Base-by-base conservation (phyloP, 92 coral and sea anemone species). In the Parazoanthus atlanticus region DNA sequence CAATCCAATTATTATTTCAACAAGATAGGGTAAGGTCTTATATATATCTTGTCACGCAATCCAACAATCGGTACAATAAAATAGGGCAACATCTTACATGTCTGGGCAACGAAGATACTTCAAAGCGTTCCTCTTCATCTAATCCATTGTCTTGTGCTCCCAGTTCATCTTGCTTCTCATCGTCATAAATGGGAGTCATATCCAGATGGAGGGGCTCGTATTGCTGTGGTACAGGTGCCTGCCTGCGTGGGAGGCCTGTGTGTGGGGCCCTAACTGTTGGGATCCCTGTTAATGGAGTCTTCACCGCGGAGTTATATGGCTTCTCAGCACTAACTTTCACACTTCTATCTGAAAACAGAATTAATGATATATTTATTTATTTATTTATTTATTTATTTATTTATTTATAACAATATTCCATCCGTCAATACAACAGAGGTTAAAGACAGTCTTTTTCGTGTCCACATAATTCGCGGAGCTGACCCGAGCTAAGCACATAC, bases 211-310 rank as follows among this genome's bases (percentile, higher is more conserved):
- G 92, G 8, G 98, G 96, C 56, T 92, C 92, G 38, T 85, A 95
- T n/a, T 86, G 77, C n/a, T 95, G 91, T 32, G 99, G 99, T 90
- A 94, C 84, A 23, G 99, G 99, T 30, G 91, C 94, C 49, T 92
- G 90, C 58, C 90, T 93, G 23, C 97, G 88, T 6, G 99, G 99
- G 17, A 87, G 40, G 80, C 86, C 88, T 32, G 93, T 81, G 74
- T 89, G 85, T 8, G 79, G 85, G 9, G 89, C 88, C 21, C 86
- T 84, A 33, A 79, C 81, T 54, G 64, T 74, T 84, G 85, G 61
- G 82, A 79, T 64, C 88, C 91, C 93, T 72, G 96, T 88, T 90
- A 90, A 86, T 13, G 98, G 95, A 79, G 84, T 73, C 76, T 77
- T 81, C 30, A 69, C 79, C 17, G 65, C 23, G 6, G 96, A 89